Base-by-base conservation (phyloP, 2,888 invertebrate genomes). In the Drosophila niveifrons region DNA sequence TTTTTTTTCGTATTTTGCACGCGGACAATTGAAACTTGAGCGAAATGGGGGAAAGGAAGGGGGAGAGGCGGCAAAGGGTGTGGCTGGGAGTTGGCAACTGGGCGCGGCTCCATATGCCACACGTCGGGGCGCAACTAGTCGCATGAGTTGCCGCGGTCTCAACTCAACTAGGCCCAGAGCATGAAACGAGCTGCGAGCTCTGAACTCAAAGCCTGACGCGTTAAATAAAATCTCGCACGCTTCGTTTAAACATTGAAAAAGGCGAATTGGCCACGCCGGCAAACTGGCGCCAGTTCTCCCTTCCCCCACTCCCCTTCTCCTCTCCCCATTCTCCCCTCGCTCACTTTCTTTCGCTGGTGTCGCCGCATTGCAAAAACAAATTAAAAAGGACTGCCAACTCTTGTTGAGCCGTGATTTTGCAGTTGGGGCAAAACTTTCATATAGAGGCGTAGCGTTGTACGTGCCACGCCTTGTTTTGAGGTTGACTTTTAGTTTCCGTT, bases 211-310 rank as follows among this genome's bases (percentile, higher is more conserved):
- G 41, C 48, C 36, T 43, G 53, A 51, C 66, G 78, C 82, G 87
- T 86, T 86, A 86, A 82, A 86, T 76, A 86, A 80, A 82, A 82
- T 83, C 72, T 75, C 84, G 78, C 78, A 82, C 72, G 84, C 87
- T 83, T 82, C 81, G 82, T 78, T 82, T 69, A 58, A 72, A 55
- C 65, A 46, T 57, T 69, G 44, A 17, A 63, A 65, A 50, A 53
- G 41, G 58, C 36, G 48, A 52, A 68, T 68, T 68, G 58, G 64
- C 64, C 64, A 64, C 31, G 65, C n/a, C 61, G 48, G 44, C 65
- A 58, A 15, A 18, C 66, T 44, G 66, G 48, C 70, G 71, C 15
- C 58, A 44, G 4, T 28, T 56, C 2, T 43, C 36, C 2, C 17
- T n/a, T n/a, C 31, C n/a, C 1, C 7, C 3, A 43, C 11, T 41